Base-by-base conservation (phyloP, 2,113 vertebrate species). In the Barbus barbus region DNA sequence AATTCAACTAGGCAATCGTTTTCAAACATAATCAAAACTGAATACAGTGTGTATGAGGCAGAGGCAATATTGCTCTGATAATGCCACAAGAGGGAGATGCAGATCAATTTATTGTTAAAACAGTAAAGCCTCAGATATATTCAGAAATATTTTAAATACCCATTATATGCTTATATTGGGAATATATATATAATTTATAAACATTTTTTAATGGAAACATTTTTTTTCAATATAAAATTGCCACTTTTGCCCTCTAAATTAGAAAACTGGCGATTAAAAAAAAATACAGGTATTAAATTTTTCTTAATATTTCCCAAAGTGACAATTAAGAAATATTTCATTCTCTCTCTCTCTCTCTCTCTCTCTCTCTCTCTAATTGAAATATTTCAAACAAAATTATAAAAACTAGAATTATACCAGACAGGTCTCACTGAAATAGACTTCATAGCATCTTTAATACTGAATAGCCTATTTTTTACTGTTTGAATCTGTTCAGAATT, bases 61-160 rank as follows among this genome's bases (percentile, higher is more conserved):
- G 13, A 26, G 36, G 11, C 2, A 3, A 24, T 14, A 14, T 12
- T 83, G 77, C 38, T 71, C 22, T n/a, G 20, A 20, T 28, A 72
- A 46, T 12, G 16, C 80, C 87, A 83, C 87, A 61, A 85, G 87
- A 58, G 80, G 85, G 83, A 53, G 56, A 56, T 73, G 74, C 46
- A 83, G 72, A 71, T 22, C 76, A 16, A 26, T 58, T 53, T 28
- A 61, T 79, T 67, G 2, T n/a, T 2, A n/a, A 67, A 33, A 22
- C 20, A 22, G 8, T 4, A 69, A 67, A 5, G 9, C 18, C 18
- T 33, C 28, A 7, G 61, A 65, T 5, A 28, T 2, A 16, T 63
- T 16, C 1, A 16, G 13, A 8, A 14, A 28, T 31, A 7, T 63
- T 16, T 28, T 16, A 18, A 8, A 18, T 16, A 4, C 13, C 60